Evolutionary conservation across 2,888 invertebrate genomes (phyloP), one percentile per base, ranked within the genome.

Genomic region (Cryptocheilus praepositus): DNA sequence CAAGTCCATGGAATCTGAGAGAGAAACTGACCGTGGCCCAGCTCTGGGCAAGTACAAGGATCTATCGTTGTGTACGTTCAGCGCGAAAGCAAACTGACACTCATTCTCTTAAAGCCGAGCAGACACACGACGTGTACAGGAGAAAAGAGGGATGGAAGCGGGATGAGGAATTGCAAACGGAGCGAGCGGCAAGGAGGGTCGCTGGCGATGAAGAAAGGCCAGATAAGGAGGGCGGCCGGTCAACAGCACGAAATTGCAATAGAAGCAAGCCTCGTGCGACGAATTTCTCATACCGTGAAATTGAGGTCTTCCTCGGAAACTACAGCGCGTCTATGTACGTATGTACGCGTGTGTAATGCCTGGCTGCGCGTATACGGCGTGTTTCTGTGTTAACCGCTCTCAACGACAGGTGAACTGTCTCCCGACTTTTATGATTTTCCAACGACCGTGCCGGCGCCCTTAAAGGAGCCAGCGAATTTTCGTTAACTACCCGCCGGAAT

Each of bases 221-320:
- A 22, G 22, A 25, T 53, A 25, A 44, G 49, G 49, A 49, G 49
- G 18, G 13, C 36, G 15, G 36, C 13, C 25, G 63, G 63, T 67
- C 63, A 67, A 57, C 45, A 44, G 18, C 56, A 18, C 36, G 25
- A 64, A 63, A 64, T 67, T 58, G 57, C 57, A 53, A 22, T 22
- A 22, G 28, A 18, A 22, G 55, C 28, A 55, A 55, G 57, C 44
- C 25, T 44, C 56, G 56, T 45, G 57, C 22, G 57, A 25, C 28
- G 8, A 67, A 76, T 64, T 70, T 74, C 70, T 64, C 64, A 70
- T 65, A 67, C 67, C 70, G 72, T 76, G 64, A 76, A 76, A 74
- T 74, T 76, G 74, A 62, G 67, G 57, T 70, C 64, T 62, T 44
- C 25, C 22, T 22, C 11, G 25, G 43, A 56, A 56, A 61, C 16